A percentile compares a stretch with the other conserved stretches of the same genome.
These are phyloP conservation scores for Petrophora chlorosata DNA, from an alignment of 2,888 invertebrate genomes.

Conservation along the genomic window DNA sequence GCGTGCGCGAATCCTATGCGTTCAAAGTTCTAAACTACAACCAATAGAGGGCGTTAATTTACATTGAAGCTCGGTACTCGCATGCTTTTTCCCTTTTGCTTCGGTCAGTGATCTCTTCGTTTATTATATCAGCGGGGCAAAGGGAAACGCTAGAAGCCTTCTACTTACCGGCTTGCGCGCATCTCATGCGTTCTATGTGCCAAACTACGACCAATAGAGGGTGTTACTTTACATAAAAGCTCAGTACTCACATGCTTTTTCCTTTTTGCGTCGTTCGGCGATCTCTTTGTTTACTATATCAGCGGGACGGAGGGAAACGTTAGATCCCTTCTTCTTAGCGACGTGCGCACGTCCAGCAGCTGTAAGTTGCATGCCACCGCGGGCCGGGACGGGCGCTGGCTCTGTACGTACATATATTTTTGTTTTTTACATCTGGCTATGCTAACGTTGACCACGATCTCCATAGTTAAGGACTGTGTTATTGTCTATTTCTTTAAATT, in stretches of 20 bases:
- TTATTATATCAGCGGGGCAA: slow-evolving; percentile 65
- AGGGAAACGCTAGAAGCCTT: slow-evolving; percentile 59
- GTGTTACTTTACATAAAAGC: not conserved
- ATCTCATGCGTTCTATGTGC: too few relatives aligned
- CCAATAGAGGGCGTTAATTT: too few relatives aligned
- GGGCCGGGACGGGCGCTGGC: slow-evolving; percentile 30
- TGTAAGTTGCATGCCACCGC: slow-evolving; percentile 67
- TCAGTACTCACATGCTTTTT: slow-evolving; percentile 66
- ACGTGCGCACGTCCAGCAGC: slow-evolving; percentile 70
- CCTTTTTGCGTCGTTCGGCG: slow-evolving; percentile 67
- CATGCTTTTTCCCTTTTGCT: slow-evolving; percentile 70
- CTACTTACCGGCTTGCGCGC: too few relatives aligned
- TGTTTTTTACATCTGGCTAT: too few relatives aligned
- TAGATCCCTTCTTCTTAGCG: slow-evolving; percentile 62
- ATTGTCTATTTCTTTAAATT: too few relatives aligned
- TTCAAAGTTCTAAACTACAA: too few relatives aligned
- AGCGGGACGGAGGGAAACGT: slow-evolving; percentile 55
- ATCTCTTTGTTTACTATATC: slow-evolving; percentile 74
- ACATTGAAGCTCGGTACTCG: slow-evolving; percentile 43
- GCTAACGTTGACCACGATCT: too few relatives aligned
- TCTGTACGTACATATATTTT: slow-evolving; percentile 36
- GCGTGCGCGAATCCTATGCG: too few relatives aligned
- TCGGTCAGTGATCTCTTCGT: slow-evolving; percentile 72
- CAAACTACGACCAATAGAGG: too few relatives aligned
- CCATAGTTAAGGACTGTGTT: too few relatives aligned